Percentiles rank a stretch among this genome's conserved stretches.
Conservation (phyloP, 2,113 vertebrate species). For the Marmota monax region DNA sequence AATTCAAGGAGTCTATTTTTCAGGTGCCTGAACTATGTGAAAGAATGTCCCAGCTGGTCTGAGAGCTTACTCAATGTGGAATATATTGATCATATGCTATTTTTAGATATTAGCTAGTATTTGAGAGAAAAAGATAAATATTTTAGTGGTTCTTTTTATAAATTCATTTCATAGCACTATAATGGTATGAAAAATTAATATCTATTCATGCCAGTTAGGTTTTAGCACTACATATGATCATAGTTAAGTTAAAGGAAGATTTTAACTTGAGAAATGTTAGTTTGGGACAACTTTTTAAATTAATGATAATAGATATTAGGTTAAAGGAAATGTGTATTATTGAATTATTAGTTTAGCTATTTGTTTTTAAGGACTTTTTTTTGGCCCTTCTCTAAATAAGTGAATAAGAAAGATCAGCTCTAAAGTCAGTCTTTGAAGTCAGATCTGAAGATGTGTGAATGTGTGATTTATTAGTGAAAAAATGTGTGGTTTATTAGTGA, state of each 20-base stretch:
- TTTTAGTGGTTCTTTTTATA: not conserved
- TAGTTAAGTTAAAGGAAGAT: not conserved
- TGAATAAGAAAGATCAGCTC: not conserved
- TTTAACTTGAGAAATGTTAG: not conserved
- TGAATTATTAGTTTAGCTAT: not conserved
- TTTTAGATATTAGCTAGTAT: not conserved
- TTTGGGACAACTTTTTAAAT: not conserved
- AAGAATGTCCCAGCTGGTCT: not conserved
- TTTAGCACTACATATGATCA: not conserved
- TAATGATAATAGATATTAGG: not conserved
- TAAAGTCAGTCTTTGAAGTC: not conserved
- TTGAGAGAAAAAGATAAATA: not conserved
- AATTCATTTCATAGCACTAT: not conserved
- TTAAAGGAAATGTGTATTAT: not conserved
- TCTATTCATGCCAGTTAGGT: not conserved
- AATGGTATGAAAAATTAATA: not conserved
- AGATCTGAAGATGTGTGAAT: not conserved
- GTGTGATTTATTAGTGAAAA: not conserved
- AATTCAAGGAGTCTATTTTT: not conserved
- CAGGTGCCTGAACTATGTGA: not conserved
- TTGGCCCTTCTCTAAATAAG: not conserved
- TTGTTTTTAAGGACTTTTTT: conserved; percentile 1
- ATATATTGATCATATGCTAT: not conserved
- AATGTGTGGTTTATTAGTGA: no score
- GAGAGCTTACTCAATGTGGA: not conserved